phyloP scores from a whole-genome alignment of 2,113 vertebrate genomes.

The Anhinga anhinga region DNA sequence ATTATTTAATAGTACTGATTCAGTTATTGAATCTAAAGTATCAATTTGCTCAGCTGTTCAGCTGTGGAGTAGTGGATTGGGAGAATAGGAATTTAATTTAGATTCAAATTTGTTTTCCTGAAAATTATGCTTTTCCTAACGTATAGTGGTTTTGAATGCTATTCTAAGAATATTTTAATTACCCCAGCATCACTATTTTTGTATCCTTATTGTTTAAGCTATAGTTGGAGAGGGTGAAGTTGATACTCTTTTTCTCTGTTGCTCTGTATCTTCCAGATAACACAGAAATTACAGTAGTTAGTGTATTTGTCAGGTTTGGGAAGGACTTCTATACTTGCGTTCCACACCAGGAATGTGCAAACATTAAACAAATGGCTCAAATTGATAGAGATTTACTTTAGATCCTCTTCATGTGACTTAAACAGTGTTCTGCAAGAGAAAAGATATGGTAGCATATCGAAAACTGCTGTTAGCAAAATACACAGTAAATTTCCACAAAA shows the following conservation, averaged over 20 bases:
- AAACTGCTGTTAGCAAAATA: background rate
- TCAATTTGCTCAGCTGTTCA: background rate
- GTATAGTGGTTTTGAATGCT: background rate
- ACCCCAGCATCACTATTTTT: background rate
- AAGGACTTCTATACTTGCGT: background rate
- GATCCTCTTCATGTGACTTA: background rate
- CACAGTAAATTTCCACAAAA: background rate
- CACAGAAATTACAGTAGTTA: background rate
- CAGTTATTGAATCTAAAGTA: constrained; percentile 17
- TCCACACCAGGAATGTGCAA: background rate
- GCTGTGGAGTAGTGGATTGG: background rate
- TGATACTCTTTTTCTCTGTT: background rate
- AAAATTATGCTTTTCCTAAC: background rate
- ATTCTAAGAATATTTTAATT: background rate
- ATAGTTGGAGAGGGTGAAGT: background rate
- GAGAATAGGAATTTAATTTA: background rate
- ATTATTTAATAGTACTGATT: background rate
- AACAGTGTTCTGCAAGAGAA: background rate
- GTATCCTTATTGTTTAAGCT: background rate
- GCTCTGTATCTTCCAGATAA: background rate
- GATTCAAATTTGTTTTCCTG: background rate
- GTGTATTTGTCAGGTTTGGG: background rate
- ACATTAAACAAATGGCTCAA: background rate
- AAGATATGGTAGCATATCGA: background rate
- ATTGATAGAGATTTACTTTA: background rate